Conservation (phyloP, 2,888 invertebrate genomes). For the Pristionchus fissidentatus region DNA sequence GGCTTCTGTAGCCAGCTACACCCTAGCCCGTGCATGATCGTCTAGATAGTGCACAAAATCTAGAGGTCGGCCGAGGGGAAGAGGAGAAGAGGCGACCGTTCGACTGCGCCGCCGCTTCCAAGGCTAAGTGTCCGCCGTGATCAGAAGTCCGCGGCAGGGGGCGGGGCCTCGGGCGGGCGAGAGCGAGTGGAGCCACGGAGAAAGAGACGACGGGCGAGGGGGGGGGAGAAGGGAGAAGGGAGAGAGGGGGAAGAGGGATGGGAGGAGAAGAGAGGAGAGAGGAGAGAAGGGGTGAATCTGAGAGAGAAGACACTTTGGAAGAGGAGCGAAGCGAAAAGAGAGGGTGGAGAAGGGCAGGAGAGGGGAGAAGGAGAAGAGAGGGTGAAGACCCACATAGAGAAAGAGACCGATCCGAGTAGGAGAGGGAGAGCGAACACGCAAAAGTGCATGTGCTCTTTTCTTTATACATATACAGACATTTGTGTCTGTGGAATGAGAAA, state of each 20-base stretch:
- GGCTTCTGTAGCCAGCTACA: slow-evolving; percentile 44
- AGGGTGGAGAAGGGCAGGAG: too few relatives aligned
- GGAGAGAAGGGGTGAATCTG: slow-evolving; percentile 35
- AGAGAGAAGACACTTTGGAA: background rate
- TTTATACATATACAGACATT: background rate
- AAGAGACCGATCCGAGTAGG: background rate
- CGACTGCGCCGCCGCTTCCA: background rate
- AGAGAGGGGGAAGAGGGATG: slow-evolving; percentile 52
- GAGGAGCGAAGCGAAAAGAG: slow-evolving; percentile 15
- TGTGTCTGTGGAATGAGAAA: too few relatives aligned
- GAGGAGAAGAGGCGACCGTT: slow-evolving; percentile 27
- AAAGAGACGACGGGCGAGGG: background rate
- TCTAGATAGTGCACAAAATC: slow-evolving; percentile 36
- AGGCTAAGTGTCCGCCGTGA: slow-evolving; percentile 11
- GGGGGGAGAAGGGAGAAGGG: slow-evolving; percentile 39
- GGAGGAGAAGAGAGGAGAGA: slow-evolving; percentile 48
- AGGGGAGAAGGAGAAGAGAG: background rate
- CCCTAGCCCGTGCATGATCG: background rate
- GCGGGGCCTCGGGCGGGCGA: slow-evolving; percentile 34
- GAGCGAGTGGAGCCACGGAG: slow-evolving; percentile 2
- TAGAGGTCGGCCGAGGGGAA: slow-evolving; percentile 27
- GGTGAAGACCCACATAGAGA: background rate
- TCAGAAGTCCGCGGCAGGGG: slow-evolving; percentile 34
- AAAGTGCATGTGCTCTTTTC: background rate
- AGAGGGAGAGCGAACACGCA: background rate